Evolutionary conservation across 2,113 vertebrate genomes (phyloP), one percentile per base, ranked within the genome.

Genomic region (Labrus mixtus): DNA sequence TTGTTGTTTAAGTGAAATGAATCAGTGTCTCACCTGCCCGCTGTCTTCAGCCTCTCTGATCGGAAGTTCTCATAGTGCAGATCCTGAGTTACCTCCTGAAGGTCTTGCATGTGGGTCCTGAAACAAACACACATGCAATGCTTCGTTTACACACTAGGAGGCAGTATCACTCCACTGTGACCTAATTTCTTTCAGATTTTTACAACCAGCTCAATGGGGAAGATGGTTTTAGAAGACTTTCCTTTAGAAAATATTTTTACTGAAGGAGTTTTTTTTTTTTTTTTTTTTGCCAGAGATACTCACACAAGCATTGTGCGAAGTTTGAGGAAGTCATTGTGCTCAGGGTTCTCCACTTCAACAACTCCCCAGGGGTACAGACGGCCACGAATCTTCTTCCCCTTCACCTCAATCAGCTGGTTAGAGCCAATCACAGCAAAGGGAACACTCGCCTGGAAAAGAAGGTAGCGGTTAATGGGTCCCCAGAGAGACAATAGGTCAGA

Each of bases 281-380:
- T 33, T 16, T 85, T 79, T 80, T 46, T 73, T 73, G 36, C 53
- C 10, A 45, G 60, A 13, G 55, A 66, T 65, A 96, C 95, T 96
- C 89, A 96, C 96, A 97, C 96, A 61, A 96, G 92, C 96, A 96
- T 96, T 64, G 95, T 95, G 70, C 95, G 95, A 43, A 97, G 87
- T 72, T 96, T 97, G 51, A 97, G 95, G 91, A 98, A 98, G 92
- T 97, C 97, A 17, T 98, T 98, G 89, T 97, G 96, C 68, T 98
- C 96, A 0, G 97, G 96, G 79, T 97, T 97, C 87, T 98, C 96
- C 84, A 97, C 95, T 85, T 96, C 96, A 55, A 95, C 92, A 22
- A 96, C 95, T 39, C 95, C 96, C 95, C 97, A 95, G 9, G 96
- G 93, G 73, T 97, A 96, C 36, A 96, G 89, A 13, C 95, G 95